Percentiles rank a stretch among this genome's conserved stretches.
These are phyloP conservation scores for Manis pentadactyla DNA, from an alignment of 2,797 vertebrate genomes.

Conservation along the genomic window DNA sequence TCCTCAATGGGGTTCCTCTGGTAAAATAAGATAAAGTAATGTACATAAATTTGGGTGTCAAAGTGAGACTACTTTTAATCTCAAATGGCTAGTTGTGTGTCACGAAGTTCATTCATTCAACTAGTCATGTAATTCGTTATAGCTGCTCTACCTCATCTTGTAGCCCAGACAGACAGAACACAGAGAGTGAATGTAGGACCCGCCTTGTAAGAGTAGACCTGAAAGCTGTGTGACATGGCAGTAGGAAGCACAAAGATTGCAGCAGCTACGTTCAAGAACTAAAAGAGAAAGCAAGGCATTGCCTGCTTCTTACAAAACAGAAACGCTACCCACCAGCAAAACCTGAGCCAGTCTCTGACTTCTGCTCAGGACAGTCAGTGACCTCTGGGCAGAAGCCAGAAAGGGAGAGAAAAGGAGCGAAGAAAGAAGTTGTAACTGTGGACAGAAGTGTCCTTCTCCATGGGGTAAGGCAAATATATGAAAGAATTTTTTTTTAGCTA, in stretches of 20 bases:
- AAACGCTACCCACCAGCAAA: background rate
- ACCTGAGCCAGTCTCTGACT: background rate
- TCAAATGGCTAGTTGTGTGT: background rate
- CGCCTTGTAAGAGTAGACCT: background rate
- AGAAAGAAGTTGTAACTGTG: background rate
- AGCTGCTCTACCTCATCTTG: background rate
- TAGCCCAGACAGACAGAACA: background rate
- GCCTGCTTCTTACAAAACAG: background rate
- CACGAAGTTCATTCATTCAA: background rate
- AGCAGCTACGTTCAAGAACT: background rate
- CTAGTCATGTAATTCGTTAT: background rate
- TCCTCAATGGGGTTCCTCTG: background rate
- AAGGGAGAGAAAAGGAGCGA: background rate
- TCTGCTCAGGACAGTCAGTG: background rate
- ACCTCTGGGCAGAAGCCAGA: background rate
- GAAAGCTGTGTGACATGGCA: background rate
- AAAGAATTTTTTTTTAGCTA: background rate
- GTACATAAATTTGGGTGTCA: background rate
- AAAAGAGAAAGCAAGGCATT: background rate
- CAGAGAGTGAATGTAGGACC: background rate
- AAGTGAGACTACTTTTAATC: background rate
- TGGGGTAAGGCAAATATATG: background rate
- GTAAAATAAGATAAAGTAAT: background rate
- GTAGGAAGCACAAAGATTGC: background rate
- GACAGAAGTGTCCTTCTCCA: background rate